phyloP scores from a whole-genome alignment of 2,113 vertebrate genomes.

The human (Homo sapiens) region DNA sequence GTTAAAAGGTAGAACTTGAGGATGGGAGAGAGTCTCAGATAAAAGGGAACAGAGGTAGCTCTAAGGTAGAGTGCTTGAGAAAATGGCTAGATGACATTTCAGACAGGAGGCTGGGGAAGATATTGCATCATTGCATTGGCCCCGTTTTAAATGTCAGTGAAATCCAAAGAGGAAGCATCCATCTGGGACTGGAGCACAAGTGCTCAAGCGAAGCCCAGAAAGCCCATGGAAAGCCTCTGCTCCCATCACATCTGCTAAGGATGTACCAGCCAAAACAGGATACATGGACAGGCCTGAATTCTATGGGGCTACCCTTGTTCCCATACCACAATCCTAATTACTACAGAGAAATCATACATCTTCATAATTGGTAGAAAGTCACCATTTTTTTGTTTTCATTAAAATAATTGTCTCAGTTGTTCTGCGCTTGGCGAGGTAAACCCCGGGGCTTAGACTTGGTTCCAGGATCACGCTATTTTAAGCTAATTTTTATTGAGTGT shows the following conservation, averaged over 20 bases:
- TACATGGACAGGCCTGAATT: background rate
- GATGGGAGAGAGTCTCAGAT: background rate
- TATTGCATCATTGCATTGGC: background rate
- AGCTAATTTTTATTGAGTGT: background rate
- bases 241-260: rapidly evolving
- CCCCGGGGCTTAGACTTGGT: background rate
- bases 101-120: background rate
- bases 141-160: background rate
- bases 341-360: background rate
- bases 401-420: background rate
- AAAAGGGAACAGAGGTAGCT: background rate
- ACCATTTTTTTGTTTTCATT: background rate
- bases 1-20: background rate
- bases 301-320: background rate
- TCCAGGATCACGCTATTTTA: background rate
- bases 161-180: too few relatives aligned
- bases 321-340: background rate
- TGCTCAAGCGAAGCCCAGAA: background rate
- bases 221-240: background rate
- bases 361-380: background rate
- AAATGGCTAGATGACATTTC: background rate
- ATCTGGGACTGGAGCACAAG: background rate
- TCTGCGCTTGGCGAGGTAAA: background rate
- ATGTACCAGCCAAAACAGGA: background rate
- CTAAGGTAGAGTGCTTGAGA: background rate